phyloP scores from a whole-genome alignment of 2,797 vertebrate genomes.

The Rhinella marina region DNA sequence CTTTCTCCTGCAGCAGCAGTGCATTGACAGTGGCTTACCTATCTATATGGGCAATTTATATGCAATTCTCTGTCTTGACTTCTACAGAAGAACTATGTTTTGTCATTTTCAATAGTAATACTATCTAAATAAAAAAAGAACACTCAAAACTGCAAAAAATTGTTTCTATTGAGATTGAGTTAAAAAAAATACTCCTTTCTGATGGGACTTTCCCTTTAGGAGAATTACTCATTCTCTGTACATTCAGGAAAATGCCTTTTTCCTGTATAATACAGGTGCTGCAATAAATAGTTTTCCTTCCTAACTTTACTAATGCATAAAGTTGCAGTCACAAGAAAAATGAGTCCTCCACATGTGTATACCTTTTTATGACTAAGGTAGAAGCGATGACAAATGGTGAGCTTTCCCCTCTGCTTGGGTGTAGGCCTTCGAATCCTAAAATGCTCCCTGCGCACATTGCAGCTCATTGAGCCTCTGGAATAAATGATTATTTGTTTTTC shows the following conservation, averaged over 20 bases:
- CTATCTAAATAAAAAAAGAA: too few relatives aligned
- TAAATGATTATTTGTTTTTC: constrained; percentile 45
- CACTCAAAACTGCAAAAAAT: too few relatives aligned
- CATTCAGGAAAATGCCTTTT: neutral
- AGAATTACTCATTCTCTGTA: neutral
- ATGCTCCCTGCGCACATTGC: constrained; percentile 24
- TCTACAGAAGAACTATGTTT: too few relatives aligned
- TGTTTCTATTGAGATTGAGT: too few relatives aligned
- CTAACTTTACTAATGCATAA: neutral
- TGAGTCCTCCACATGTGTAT: neutral
- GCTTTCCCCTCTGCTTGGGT: neutral
- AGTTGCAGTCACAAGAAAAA: neutral
- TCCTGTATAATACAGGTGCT: neutral
- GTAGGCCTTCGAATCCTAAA: neutral
- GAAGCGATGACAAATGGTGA: neutral
- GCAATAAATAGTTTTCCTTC: neutral
- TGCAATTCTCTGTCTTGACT: too few relatives aligned
- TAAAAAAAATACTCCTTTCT: too few relatives aligned
- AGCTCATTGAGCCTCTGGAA: constrained; percentile 14
- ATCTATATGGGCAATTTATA: too few relatives aligned
- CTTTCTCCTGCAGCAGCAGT: too few relatives aligned
- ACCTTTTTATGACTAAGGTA: neutral
- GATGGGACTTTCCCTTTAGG: too few relatives aligned
- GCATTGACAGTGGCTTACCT: too few relatives aligned
- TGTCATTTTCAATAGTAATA: too few relatives aligned